Percentiles rank a stretch among this genome's conserved stretches.
Evolutionary conservation across 2,113 vertebrate genomes (phyloP).

Genomic region (Rhinopithecus roxellana): DNA sequence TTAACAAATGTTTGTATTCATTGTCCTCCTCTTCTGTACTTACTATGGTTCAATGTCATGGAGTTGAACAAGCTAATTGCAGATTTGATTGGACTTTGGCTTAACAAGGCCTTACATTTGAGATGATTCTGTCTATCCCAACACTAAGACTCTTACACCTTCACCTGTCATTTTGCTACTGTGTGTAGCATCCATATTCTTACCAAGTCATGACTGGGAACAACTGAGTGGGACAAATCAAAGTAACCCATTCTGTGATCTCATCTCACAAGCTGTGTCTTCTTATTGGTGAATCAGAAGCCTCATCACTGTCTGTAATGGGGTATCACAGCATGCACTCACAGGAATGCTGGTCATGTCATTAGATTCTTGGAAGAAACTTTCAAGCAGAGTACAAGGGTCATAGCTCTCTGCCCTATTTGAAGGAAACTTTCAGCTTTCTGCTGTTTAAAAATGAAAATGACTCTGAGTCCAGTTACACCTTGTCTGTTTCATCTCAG

Average conservation of each 20-base stretch:
- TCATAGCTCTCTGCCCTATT: not conserved
- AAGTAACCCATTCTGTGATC: not conserved
- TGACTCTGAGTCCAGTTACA: not conserved
- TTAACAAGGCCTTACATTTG: not conserved
- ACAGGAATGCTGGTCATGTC: not conserved
- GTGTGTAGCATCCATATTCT: not conserved
- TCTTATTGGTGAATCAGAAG: not conserved
- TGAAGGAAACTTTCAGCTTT: not conserved
- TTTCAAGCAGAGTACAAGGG: not conserved
- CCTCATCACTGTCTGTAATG: fast-evolving
- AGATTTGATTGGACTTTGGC: not conserved
- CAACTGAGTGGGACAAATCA: not conserved
- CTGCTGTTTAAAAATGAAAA: not conserved
- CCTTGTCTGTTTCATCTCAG: not conserved
- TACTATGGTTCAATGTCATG: not conserved
- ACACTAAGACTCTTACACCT: fast-evolving
- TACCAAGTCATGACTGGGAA: not conserved
- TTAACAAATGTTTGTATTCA: not conserved
- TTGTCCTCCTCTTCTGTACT: not conserved
- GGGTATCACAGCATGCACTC: not conserved
- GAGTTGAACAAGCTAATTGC: not conserved
- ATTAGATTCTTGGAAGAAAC: not conserved
- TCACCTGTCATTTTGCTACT: not conserved
- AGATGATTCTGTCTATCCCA: not conserved
- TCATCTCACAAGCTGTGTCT: not conserved